Base-by-base conservation (phyloP, 2,888 invertebrate genomes). In the Lepetodrilus schrolli region DNA sequence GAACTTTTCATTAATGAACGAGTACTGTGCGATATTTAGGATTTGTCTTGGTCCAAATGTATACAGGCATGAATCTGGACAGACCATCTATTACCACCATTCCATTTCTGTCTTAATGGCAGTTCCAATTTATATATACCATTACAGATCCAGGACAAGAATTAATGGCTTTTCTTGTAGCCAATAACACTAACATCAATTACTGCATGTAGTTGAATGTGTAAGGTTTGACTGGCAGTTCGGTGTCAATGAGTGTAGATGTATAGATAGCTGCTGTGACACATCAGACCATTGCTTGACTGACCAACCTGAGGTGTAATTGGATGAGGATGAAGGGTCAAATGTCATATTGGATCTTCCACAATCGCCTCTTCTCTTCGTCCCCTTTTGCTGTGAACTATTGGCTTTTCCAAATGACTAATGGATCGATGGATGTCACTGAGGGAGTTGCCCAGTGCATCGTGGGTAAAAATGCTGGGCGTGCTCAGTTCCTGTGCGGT, bases 391-490 rank as follows among this genome's bases (percentile, higher is more conserved):
- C 30, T 43, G 43, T 10, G 17, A 43, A 43, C 4, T 17, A 43
- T 43, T 13, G 7, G 34, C 23, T 21, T 4, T n/a, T 8, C 17
- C 26, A 26, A 26, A 58, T 58, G 58, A 58, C 58, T 58, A 58
- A 58, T 58, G 17, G 34, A 58, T 58, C 58, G 34, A 58, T 58
- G 58, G 10, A 30, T 13, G 58, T 58, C 58, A 58, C 17, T 58
- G 30, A 21, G 58, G 58, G 58, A 51, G 30, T 30, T 10, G 17
- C 10, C 23, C 7, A 17, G 17, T 58, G 34, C 34, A 58, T 58
- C 21, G 17, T 58, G 58, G 58, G 58, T 58, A 58, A 58, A 58
- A 58, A 30, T 34, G 34, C 13, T 17, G n/a, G 58, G 58, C 58
- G 21, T 58, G 30, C 30, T 30, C 3, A n/a, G 58, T 58, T 58